Percentiles rank a stretch among this genome's conserved stretches.
Conservation (phyloP, 2,797 vertebrate species). For the Xenopus petersii region DNA sequence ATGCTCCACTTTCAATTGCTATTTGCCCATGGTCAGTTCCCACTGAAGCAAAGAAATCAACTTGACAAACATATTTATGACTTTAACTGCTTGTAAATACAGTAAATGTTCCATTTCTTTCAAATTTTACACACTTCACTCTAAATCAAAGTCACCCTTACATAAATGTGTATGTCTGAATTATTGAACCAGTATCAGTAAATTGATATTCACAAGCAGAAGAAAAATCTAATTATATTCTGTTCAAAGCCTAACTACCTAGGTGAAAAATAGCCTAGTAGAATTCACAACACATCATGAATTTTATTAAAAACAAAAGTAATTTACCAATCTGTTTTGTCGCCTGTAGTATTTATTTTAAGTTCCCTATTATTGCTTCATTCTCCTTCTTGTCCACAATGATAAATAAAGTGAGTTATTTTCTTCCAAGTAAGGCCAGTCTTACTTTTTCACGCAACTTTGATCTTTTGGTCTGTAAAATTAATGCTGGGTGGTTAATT, state of each 20-base stretch:
- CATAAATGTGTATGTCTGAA: conserved; percentile 31
- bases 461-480: conserved; percentile 80
- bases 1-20: conserved; percentile 83
- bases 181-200: conserved; percentile 43
- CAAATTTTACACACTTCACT: conserved; percentile 31
- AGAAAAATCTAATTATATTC: conserved; percentile 31
- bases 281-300: conserved; percentile 44
- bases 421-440: conserved; percentile 89
- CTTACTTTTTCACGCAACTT: conserved; percentile 79
- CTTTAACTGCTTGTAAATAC: conserved; percentile 28
- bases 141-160: conserved; percentile 46
- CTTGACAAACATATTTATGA: conserved; percentile 39
- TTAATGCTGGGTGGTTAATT: conserved; percentile 48
- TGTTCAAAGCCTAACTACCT: conserved; percentile 20
- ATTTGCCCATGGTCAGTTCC: conserved; percentile 84
- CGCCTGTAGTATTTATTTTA: conserved; percentile 84
- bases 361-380: conserved; percentile 74
- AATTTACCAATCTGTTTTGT: conserved; percentile 89
- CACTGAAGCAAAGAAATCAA: conserved; percentile 71
- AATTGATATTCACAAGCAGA: conserved; percentile 32
- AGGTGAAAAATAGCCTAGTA: conserved; percentile 45
- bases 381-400: conserved; percentile 77
- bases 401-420: conserved; percentile 78
- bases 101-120: conserved; percentile 37
- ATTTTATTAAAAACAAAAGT: conserved; percentile 44